Percentiles rank a stretch among this genome's conserved stretches.
Evolutionary conservation across 2,888 invertebrate genomes (phyloP).

Genomic region (Trissolcus brochymenae): DNA sequence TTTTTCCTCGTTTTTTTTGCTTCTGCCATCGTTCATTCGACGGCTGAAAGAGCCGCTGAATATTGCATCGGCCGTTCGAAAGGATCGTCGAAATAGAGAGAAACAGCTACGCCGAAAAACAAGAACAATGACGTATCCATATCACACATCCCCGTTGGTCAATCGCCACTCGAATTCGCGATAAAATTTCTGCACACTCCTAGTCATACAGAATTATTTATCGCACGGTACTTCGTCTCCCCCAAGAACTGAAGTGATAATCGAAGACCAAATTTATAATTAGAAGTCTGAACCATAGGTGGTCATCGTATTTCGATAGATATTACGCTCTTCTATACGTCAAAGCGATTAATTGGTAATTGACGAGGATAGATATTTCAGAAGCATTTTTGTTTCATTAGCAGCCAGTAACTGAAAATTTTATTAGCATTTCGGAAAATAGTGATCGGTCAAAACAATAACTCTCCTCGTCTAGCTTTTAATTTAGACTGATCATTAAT

Average conservation of each 20-base stretch:
- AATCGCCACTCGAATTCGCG: slow-evolving; percentile 72
- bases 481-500: neutral
- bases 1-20: slow-evolving; percentile 33
- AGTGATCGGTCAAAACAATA: neutral
- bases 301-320: neutral
- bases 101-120: slow-evolving; percentile 48
- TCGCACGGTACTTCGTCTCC: slow-evolving; percentile 50
- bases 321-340: slow-evolving; percentile 3
- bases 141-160: slow-evolving; percentile 74
- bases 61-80: slow-evolving; percentile 76
- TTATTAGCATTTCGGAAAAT: slow-evolving; percentile 15
- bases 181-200: slow-evolving; percentile 69
- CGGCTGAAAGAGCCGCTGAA: slow-evolving; percentile 71
- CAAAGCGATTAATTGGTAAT: slow-evolving; percentile 29
- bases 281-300: slow-evolving; percentile 7
- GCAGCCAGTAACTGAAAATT: slow-evolving; percentile 10
- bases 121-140: slow-evolving; percentile 60
- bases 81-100: slow-evolving; percentile 63
- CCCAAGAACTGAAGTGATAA: slow-evolving; percentile 25
- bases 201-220: slow-evolving; percentile 71
- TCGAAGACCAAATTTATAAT: slow-evolving; percentile 50
- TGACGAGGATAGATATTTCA: neutral
- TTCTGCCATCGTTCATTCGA: slow-evolving; percentile 21
- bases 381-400: slow-evolving; percentile 30
- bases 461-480: neutral